These are phyloP conservation scores for Diabrotica virgifera DNA, from an alignment of 1,140 invertebrate genomes.

Conservation along the genomic window DNA sequence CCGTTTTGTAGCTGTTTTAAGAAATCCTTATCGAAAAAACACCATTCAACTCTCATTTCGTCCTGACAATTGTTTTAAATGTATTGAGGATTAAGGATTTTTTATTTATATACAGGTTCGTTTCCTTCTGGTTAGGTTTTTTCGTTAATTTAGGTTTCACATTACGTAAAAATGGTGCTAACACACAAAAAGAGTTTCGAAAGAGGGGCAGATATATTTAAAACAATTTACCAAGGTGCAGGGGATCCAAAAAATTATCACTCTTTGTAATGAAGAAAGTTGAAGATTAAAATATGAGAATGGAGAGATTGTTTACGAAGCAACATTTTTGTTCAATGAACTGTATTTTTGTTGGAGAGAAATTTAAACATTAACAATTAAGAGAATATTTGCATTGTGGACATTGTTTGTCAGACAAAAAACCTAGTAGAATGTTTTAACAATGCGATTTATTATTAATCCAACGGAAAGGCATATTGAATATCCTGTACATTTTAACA, in stretches of 20 bases:
- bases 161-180: conserved; percentile 19
- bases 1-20: too few relatives aligned
- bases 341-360: too few relatives aligned
- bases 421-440: not conserved
- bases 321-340: too few relatives aligned
- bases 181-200: conserved; percentile 13
- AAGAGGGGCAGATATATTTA: conserved; percentile 15
- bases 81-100: conserved; percentile 9
- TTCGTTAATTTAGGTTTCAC: not conserved
- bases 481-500: not conserved
- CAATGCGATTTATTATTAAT: not conserved
- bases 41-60: too few relatives aligned
- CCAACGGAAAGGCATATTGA: not conserved
- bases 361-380: too few relatives aligned
- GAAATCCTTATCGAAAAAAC: not conserved
- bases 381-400: too few relatives aligned
- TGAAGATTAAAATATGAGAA: too few relatives aligned
- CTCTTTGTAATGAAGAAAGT: too few relatives aligned
- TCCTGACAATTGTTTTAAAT: conserved; percentile 12
- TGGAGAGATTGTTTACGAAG: too few relatives aligned
- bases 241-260: too few relatives aligned
- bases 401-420: too few relatives aligned
- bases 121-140: not conserved
- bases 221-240: conserved; percentile 6
- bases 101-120: not conserved